Base-by-base conservation (phyloP, 1,140 invertebrate genomes). In the Philotrypesis tridentata region DNA sequence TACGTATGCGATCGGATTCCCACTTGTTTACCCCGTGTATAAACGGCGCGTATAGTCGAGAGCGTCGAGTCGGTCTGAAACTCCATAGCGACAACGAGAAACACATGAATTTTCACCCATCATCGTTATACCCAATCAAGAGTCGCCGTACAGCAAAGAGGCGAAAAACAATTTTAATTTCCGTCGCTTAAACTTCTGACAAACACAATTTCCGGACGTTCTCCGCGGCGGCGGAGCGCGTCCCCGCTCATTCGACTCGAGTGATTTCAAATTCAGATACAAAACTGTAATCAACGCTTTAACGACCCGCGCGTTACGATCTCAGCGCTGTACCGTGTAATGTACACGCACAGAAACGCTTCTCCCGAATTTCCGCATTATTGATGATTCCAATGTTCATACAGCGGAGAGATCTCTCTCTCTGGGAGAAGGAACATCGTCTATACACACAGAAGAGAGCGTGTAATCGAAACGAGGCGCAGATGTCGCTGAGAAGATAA, bases 401-500 rank as follows among this genome's bases (percentile, higher is more conserved):
- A n/a, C n/a, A n/a, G n/a, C n/a, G n/a, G n/a, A n/a, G n/a, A n/a
- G n/a, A 40, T 4, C 25, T 21, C 60, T 31, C 31, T 37, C 33
- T 17, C 48, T 70, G 48, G 29, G n/a, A 37, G 6, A 71, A 60
- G 68, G 48, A 60, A 71, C 37, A 79, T 27, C 77, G 55, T 37
- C 9, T 70, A 79, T 61, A 79, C 68, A n/a, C 73, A n/a, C n/a
- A n/a, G n/a, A n/a, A n/a, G n/a, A n/a, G n/a, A n/a, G n/a, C n/a
- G n/a, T n/a, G 65, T 65, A 80, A 80, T 80, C 70, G 23, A 63
- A 80, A 75, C 37, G 43, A 25, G 29, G 48, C 33, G 27, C 72
- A 75, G 70, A 80, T 80, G 71, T 74, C 61, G 73, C 55, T 55
- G 25, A 17, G 71, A 48, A n/a, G 79, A 80, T 80, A 80, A 67